Conservation (phyloP, 2,797 vertebrate species). For the Acanthiza pusilla region DNA sequence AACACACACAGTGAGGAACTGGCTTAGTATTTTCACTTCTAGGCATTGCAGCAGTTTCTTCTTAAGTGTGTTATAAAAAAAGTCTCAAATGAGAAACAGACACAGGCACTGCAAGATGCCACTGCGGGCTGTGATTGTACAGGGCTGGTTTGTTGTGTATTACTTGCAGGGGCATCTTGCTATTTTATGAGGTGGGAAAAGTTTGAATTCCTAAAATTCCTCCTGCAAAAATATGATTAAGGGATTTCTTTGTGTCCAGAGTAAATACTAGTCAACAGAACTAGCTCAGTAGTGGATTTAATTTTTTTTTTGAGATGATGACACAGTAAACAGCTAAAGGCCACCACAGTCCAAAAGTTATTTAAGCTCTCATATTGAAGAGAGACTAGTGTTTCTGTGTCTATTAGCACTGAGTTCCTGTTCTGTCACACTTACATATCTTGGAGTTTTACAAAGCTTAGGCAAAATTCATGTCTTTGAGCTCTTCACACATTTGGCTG, state of each 20-base stretch:
- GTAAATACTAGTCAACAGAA: neutral
- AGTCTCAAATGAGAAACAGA: neutral
- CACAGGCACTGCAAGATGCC: fast-evolving
- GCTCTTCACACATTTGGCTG: neutral
- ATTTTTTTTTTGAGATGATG: neutral
- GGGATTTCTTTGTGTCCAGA: neutral
- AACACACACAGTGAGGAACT: neutral
- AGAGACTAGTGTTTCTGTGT: neutral
- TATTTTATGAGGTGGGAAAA: neutral
- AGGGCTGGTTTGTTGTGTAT: neutral
- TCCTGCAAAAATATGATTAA: neutral
- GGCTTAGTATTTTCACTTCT: neutral
- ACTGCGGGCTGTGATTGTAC: neutral
- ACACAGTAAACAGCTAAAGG: neutral
- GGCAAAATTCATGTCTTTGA: neutral
- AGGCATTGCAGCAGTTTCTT: neutral
- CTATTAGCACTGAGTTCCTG: neutral
- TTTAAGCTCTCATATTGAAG: neutral
- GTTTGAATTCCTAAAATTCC: neutral
- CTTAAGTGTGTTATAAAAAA: neutral
- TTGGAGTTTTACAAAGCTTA: neutral
- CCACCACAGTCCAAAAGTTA: neutral
- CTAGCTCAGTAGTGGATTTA: neutral
- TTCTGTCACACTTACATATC: neutral
- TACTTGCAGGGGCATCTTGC: neutral